These are phyloP conservation scores for Xestia rhomboidea DNA, from an alignment of 2,888 invertebrate genomes.

Conservation along the genomic window DNA sequence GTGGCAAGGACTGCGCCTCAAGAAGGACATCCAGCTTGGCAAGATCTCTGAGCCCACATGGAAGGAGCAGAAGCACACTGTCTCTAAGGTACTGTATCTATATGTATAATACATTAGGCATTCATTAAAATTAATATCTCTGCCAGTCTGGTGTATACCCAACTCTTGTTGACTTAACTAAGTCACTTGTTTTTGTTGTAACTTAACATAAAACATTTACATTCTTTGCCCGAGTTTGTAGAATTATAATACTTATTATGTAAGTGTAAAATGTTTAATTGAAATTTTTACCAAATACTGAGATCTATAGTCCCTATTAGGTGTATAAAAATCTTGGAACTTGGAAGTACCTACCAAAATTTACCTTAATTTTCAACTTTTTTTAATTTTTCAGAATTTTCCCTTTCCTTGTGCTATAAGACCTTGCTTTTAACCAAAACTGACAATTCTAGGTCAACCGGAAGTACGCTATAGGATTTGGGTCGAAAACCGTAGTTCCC, in stretches of 20 bases:
- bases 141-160: not conserved
- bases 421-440: no score
- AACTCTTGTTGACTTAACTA: not conserved
- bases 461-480: no score
- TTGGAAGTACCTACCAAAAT: no score
- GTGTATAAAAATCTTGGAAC: no score
- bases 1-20: conserved; percentile 83
- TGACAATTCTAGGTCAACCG: no score
- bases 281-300: no score
- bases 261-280: not conserved
- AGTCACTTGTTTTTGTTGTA: not conserved
- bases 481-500: no score
- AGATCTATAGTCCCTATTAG: no score
- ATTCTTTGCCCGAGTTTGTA: not conserved
- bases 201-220: not conserved
- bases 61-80: conserved; percentile 82
- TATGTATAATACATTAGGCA: not conserved
- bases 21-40: conserved; percentile 84
- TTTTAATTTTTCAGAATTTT: no score
- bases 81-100: conserved; percentile 80
- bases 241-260: not conserved
- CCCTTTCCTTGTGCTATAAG: no score
- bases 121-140: not conserved
- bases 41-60: conserved; percentile 84
- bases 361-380: no score